A percentile compares a stretch with the other conserved stretches of the same genome.
Conservation (phyloP, 1,140 invertebrate species). For the Bombus breviceps region DNA sequence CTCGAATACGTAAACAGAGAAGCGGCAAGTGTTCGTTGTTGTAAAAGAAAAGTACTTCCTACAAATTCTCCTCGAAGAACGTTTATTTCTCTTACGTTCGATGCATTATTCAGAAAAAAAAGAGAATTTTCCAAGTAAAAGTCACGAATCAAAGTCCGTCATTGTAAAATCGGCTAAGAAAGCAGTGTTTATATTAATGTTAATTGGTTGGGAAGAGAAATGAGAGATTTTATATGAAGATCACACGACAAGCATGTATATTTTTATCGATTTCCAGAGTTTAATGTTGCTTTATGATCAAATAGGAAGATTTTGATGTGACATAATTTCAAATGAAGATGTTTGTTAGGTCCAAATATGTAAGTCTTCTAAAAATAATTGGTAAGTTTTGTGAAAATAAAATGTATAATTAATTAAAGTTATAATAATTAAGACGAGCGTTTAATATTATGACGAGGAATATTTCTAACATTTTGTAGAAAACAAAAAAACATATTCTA, state of each 20-base stretch:
- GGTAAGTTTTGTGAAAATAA: too few species aligned
- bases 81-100: constrained; percentile 12
- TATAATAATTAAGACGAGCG: too few species aligned
- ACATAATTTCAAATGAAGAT: too few species aligned
- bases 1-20: constrained; percentile 21
- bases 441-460: neutral
- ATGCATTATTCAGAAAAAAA: constrained; percentile 19
- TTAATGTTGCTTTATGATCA: neutral
- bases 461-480: neutral
- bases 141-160: neutral
- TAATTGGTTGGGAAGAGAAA: neutral
- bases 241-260: neutral
- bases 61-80: neutral
- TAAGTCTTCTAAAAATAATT: neutral
- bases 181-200: neutral
- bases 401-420: too few species aligned
- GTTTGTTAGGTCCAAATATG: too few species aligned
- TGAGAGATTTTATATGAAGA: neutral
- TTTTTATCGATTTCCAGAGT: neutral
- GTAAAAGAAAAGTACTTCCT: constrained; percentile 11
- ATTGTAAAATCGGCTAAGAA: too few species aligned
- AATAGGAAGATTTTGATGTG: too few species aligned
- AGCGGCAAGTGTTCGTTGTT: neutral
- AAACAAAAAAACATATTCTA: neutral
- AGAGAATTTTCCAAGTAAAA: neutral